Base-by-base conservation (phyloP, 2,888 invertebrate genomes). In the Epistrophella euchroma region DNA sequence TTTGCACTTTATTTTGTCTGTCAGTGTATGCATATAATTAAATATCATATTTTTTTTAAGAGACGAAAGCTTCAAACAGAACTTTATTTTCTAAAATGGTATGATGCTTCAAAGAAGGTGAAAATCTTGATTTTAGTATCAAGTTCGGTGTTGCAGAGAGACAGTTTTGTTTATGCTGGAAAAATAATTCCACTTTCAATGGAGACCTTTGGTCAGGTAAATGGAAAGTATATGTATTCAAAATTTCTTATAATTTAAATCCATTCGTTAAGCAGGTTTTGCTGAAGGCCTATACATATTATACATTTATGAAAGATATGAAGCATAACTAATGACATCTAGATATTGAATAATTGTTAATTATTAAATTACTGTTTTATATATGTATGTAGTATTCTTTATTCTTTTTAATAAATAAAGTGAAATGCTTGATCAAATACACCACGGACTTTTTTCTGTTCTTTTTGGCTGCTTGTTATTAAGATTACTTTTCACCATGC, bases 81-180 rank as follows among this genome's bases (percentile, higher is more conserved):
- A 25, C 0, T 83, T 17, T 83, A 83, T 13, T 83, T 60, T 52
- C 19, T 62, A 13, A 56, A 74, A 19, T 78, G 78, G 83, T 78
- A 83, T 56, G 55, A 70, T 15, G 45, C 45, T 10, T 74, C 78
- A 28, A 68, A 47, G 13, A 74, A 56, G 0, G 17, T 70, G 4
- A 78, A 74, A 19, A 17, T 47, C 4, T 73, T 83, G 78, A 11
- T 83, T 11, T 60, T 83, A 11, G 40, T 78, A 15, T 70, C 74
- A 17, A 64, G 74, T 11, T 37, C 58, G 5, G 64, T 70, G 5
- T 47, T 70, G 13, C 83, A 83, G n/a, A 58, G 50, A 11, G 64
- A 74, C 10, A 50, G 43, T 1, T 83, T 73, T 45, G 17, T 83
- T 17, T 74, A 43, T n/a, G 78, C 74, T 43, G 83, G 78, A 0